Base-by-base conservation (phyloP, 2,888 invertebrate species). In the Polymixis flavicincta region DNA sequence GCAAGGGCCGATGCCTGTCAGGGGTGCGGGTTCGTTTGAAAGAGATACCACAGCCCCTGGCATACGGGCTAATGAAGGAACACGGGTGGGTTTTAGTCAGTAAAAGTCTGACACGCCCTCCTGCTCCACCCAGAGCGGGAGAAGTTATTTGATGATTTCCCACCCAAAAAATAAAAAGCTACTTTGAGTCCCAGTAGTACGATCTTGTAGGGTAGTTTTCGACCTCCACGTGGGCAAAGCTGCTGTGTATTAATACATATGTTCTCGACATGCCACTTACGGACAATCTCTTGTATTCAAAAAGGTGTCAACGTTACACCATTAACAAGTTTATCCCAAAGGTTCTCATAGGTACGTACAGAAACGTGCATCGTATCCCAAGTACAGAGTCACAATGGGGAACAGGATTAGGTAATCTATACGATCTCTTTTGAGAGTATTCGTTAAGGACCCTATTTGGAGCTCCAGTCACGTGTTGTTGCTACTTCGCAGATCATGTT, bases 371-470 rank as follows among this genome's bases (percentile, higher is more conserved):
- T 37, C 66, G 86, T 73, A 57, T 87, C 37, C 70, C 68, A 85
- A 85, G 83, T 74, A 55, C 61, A 45, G 69, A 72, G 66, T 84
- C 84, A 89, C 90, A 89, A 89, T 88, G 79, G 81, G 71, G 80
- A 89, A 88, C 80, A 83, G 83, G 88, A 89, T 89, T 90, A 90
- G 79, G 89, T 85, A 89, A 89, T 89, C 90, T 89, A 88, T 83
- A 81, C 88, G 87, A 85, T 86, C 85, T 79, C 76, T 77, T 86
- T 81, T 63, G 54, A 77, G 77, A 79, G 80, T 73, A 80, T 82
- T 83, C 75, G 64, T 84, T 76, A 80, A 85, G 74, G 64, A 76
- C 25, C 52, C 64, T 64, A 54, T 75, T 87, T 84, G 66, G 71
- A 37, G 59, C 55, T n/a, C 78, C 0, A 37, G 80, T 74, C 86